Conservation (phyloP, 2,113 vertebrate species). For the Suricata suricatta region DNA sequence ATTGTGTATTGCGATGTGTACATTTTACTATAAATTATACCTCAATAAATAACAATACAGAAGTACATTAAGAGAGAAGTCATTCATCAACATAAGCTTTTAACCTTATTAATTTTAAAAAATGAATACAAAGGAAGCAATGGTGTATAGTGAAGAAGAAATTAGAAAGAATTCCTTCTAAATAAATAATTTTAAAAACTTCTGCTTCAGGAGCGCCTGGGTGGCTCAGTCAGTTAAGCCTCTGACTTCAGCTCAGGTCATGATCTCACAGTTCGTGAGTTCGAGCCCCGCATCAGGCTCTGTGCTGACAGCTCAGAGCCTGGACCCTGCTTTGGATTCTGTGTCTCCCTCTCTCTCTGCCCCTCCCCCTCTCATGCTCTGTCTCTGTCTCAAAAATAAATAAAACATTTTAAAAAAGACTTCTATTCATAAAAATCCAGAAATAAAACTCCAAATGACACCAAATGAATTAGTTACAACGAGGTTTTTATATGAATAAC, state of each 20-base stretch:
- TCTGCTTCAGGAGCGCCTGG: too few species aligned
- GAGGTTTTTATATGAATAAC: background rate
- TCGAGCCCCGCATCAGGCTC: too few species aligned
- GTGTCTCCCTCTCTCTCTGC: too few species aligned
- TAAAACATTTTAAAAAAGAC: background rate
- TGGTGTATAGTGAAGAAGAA: background rate
- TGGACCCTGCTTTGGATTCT: too few species aligned
- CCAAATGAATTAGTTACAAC: background rate
- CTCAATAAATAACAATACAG: background rate
- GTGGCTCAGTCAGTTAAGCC: too few species aligned
- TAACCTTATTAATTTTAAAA: background rate
- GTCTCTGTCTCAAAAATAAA: background rate
- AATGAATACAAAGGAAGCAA: background rate
- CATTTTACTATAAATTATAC: background rate
- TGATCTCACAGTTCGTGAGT: too few species aligned
- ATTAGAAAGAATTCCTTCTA: background rate
- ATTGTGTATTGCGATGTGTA: background rate
- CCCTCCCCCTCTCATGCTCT: too few species aligned
- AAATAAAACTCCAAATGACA: background rate
- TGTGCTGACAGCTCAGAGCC: too few species aligned
- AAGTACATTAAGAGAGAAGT: background rate
- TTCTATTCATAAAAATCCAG: background rate
- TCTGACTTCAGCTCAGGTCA: too few species aligned
- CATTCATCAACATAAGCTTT: background rate
- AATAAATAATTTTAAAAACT: background rate